phyloP scores from a whole-genome alignment of 2,113 vertebrate genomes.

The Perca fluviatilis region DNA sequence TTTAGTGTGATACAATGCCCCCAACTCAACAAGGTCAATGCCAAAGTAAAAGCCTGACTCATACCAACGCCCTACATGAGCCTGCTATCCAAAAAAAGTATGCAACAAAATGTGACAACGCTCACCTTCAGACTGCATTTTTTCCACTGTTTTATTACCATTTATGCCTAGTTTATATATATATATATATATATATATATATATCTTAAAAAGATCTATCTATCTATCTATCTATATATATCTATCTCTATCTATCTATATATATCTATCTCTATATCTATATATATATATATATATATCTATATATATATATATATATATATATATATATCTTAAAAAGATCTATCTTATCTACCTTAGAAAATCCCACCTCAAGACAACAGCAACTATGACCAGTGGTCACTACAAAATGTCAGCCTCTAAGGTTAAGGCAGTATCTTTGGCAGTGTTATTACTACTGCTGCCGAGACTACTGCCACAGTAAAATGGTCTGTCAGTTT shows the following conservation, averaged over 20 bases:
- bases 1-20: constrained; percentile 9
- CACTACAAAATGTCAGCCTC: constrained; percentile 65
- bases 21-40: constrained; percentile 36
- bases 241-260: no score
- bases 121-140: constrained; percentile 5
- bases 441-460: constrained; percentile 56
- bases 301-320: no score
- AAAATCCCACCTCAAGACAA: constrained; percentile 44
- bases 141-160: constrained; percentile 1
- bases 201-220: constrained; percentile 22
- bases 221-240: constrained; percentile 35
- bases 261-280: no score
- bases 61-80: constrained; percentile 12
- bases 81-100: not conserved
- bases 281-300: no score
- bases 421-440: constrained; percentile 58
- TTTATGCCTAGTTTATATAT: not conserved
- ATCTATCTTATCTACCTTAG: no score
- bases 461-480: constrained; percentile 47
- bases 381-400: constrained; percentile 23
- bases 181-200: no score
- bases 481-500: constrained; percentile 72
- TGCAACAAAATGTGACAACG: not conserved
- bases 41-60: constrained; percentile 51
- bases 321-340: constrained; percentile 22